Percentiles rank a stretch among this genome's conserved stretches.
Conservation (phyloP, 2,113 vertebrate genomes). For the Procavia capensis region DNA sequence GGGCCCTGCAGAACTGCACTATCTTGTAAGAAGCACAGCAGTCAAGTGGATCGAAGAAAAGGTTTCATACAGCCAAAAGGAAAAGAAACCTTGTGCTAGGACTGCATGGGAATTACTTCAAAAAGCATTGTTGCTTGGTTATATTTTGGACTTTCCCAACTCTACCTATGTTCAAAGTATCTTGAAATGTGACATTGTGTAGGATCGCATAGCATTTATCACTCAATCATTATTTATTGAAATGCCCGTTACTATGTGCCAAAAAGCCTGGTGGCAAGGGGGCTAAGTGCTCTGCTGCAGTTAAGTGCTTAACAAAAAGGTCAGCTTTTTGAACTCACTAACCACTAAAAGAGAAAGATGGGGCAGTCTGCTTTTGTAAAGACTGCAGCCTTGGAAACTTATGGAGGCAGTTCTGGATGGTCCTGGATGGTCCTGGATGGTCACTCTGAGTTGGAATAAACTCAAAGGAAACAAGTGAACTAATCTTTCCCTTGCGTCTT, state of each 20-base stretch:
- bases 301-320: too few species aligned
- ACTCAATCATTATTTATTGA: constrained; percentile 7
- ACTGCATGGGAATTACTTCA: background rate
- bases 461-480: too few species aligned
- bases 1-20: background rate
- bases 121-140: background rate
- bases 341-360: too few species aligned
- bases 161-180: background rate
- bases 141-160: background rate
- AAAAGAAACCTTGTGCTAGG: background rate
- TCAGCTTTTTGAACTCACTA: too few species aligned
- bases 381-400: too few species aligned
- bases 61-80: background rate
- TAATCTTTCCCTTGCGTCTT: too few species aligned
- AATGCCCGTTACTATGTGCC: background rate
- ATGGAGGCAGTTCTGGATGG: too few species aligned
- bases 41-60: background rate
- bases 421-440: too few species aligned
- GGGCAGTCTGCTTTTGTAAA: too few species aligned
- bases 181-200: background rate
- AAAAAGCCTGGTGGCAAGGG: background rate
- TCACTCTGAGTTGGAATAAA: too few species aligned
- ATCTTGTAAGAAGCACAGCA: background rate
- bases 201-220: background rate
- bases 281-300: too few species aligned